Percentiles rank a stretch among this genome's conserved stretches.
Evolutionary conservation across 2,888 invertebrate genomes (phyloP).

Genomic region (Flexamia atlantica): DNA sequence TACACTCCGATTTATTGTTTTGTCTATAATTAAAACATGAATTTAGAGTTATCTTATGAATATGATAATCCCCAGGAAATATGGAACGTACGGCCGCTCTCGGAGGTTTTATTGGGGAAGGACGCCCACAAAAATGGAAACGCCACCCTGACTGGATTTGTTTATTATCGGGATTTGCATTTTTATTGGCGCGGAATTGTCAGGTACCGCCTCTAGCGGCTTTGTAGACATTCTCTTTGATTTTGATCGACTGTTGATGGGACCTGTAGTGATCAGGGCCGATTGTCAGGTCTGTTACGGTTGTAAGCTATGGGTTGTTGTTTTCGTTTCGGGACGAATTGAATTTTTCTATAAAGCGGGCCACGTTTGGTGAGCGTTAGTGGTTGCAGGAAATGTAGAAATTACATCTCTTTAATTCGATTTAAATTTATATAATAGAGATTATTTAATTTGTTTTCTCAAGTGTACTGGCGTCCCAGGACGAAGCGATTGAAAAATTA

Average conservation of each 20-base stretch:
- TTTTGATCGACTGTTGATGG: conserved; percentile 54
- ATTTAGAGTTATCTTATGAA: conserved; percentile 63
- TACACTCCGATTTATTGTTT: conserved; percentile 60
- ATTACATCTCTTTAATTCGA: no score
- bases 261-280: not conserved
- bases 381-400: no score
- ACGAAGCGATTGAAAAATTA: no score
- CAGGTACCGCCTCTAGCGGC: conserved; percentile 12
- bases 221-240: conserved; percentile 48
- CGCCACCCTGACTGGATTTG: conserved; percentile 32
- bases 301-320: not conserved
- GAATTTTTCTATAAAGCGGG: no score
- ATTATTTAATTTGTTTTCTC: no score
- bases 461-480: no score
- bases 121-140: conserved; percentile 54
- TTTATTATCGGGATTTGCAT: conserved; percentile 39
- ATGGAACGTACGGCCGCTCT: conserved; percentile 35
- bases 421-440: no score
- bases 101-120: conserved; percentile 54
- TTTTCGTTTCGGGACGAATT: not conserved
- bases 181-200: conserved; percentile 38
- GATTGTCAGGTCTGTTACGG: not conserved
- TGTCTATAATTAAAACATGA: conserved; percentile 63
- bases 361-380: no score
- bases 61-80: conserved; percentile 60